Evolutionary conservation across 1,140 invertebrate genomes (phyloP), one percentile per base, ranked within the genome.

Genomic region (Oedothorax gibbosus): DNA sequence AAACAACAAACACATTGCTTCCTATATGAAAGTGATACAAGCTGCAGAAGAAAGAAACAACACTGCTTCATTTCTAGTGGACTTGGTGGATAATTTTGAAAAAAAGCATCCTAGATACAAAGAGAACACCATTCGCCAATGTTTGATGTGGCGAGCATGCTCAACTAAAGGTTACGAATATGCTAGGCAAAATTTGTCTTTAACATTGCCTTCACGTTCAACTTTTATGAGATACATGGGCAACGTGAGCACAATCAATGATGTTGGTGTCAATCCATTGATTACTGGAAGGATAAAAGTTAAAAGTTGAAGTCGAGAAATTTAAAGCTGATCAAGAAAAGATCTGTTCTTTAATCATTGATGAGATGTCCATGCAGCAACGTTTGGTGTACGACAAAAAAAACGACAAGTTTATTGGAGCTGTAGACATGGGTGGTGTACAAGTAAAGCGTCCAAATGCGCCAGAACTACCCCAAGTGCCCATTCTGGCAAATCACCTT

Each of bases 301-400:
- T n/a, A n/a, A n/a, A n/a, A n/a, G 12, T 7, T 12, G 66, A 69
- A 21, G 18, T 21, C 21, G 35, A 69, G 20, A 20, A 49, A n/a
- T 21, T 69, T 12, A 69, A 21, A 21, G 35, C 14, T 49, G 7
- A 69, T 35, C 35, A 35, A 49, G 66, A 69, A 7, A 69, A 69
- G 35, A 14, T 7, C 2, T 20, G 14, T n/a, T 69, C 66, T 21
- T 14, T 69, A 12, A 20, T 21, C 18, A 56, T 51, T 73, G 71
- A 73, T 73, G 71, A 73, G 35, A 73, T 73, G 71, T 50, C 11
- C 14, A 53, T 73, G 15, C 35, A 56, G 20, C 15, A 21, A 14
- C 1, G 14, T 15, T 12, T n/a, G 35, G 12, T 14, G 10, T 73
- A 51, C 10, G 71, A 50, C 53, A 50, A 56, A 53, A 50, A 35